Evolutionary conservation across 2,888 invertebrate species (phyloP).

Genomic region (Leptogaster cylindrica): DNA sequence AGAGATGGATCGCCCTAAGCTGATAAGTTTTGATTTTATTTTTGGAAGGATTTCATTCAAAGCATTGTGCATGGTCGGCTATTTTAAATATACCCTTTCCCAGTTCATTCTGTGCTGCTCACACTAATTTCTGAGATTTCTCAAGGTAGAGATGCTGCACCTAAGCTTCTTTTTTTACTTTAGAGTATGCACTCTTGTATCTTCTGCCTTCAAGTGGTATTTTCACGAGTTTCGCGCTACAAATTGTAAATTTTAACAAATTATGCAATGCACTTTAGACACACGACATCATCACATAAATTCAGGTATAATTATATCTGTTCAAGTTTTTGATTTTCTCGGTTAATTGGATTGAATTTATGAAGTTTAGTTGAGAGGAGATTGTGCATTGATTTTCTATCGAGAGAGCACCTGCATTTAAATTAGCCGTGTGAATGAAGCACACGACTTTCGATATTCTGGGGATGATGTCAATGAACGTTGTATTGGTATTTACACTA

Average conservation of each 20-base stretch:
- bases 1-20: not conserved
- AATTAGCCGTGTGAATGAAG: not conserved
- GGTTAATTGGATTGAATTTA: not conserved
- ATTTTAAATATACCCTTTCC: not conserved
- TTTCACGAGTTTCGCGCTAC: not conserved
- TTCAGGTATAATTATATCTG: no score
- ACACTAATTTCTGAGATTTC: not conserved
- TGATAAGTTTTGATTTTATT: not conserved
- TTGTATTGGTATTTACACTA: no score
- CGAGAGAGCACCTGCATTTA: no score
- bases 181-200: not conserved
- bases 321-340: not conserved
- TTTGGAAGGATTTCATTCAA: conserved; percentile 12
- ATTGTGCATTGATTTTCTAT: not conserved
- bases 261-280: not conserved
- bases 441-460: not conserved
- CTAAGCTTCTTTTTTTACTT: not conserved
- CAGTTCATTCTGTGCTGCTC: not conserved
- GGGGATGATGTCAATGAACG: not conserved
- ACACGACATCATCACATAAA: no score
- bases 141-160: not conserved
- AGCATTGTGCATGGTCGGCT: not conserved
- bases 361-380: not conserved
- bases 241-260: not conserved
- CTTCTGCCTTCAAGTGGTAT: not conserved